A percentile compares a stretch with the other conserved stretches of the same genome.
These are phyloP conservation scores for Eupithecia centaureata DNA, from an alignment of 2,888 invertebrate genomes.

Conservation along the genomic window DNA sequence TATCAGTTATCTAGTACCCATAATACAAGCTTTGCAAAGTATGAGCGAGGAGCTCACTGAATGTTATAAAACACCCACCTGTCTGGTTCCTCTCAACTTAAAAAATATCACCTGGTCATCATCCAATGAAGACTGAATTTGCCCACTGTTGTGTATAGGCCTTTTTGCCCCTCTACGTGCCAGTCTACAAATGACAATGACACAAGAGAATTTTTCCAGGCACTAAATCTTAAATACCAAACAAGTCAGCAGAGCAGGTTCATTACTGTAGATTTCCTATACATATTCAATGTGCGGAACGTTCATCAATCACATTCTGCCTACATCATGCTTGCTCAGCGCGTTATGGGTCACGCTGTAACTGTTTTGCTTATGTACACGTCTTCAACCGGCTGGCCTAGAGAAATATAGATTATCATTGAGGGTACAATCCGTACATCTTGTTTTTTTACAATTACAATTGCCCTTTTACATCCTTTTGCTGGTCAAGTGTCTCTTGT, in stretches of 20 bases:
- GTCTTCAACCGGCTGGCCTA: neutral
- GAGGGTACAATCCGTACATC: neutral
- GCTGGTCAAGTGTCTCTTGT: neutral
- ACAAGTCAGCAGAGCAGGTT: constrained; percentile 7
- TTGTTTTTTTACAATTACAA: neutral
- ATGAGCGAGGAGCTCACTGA: no score
- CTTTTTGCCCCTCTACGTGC: neutral
- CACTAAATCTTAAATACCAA: constrained; percentile 11
- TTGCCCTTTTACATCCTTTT: neutral
- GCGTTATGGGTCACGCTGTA: constrained; percentile 13
- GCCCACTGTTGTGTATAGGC: neutral
- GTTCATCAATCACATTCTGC: constrained; percentile 30
- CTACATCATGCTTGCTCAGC: constrained; percentile 19
- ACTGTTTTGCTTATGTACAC: constrained; percentile 6
- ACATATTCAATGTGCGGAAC: constrained; percentile 31
- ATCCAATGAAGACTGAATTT: neutral
- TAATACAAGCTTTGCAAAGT: neutral
- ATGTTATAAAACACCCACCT: no score
- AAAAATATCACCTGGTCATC: neutral
- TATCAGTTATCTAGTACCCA: no score
- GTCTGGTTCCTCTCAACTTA: neutral
- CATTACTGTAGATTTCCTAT: constrained; percentile 7
- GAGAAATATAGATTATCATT: neutral
- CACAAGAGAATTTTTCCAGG: neutral
- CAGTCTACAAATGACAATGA: neutral